A percentile compares a stretch with the other conserved stretches of the same genome.
phyloP scores from a whole-genome alignment of 1,140 invertebrate genomes.

The Lineus longissimus region DNA sequence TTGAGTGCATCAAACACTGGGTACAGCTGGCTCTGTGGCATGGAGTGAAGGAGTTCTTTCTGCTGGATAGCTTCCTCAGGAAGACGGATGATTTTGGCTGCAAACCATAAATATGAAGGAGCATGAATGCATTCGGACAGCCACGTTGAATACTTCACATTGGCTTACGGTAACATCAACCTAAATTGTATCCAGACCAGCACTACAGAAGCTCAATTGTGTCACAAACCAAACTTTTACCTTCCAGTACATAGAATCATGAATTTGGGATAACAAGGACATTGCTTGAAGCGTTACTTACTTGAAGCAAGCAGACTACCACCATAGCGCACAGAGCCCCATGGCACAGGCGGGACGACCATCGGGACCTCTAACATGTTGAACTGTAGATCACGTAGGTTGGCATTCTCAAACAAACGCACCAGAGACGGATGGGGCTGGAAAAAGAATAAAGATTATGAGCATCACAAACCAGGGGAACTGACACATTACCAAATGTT shows the following conservation, averaged over 20 bases:
- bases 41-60: constrained; percentile 58
- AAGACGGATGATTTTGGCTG: constrained; percentile 48
- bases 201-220: too few species aligned
- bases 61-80: constrained; percentile 60
- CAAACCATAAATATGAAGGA: constrained; percentile 4
- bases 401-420: constrained; percentile 65
- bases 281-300: too few species aligned
- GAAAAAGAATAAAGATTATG: constrained; percentile 36
- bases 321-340: constrained; percentile 64
- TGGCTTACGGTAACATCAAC: too few species aligned
- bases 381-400: constrained; percentile 63
- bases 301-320: constrained; percentile 72
- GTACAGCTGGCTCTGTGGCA: constrained; percentile 64
- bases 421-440: constrained; percentile 76
- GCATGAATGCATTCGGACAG: neutral
- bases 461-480: too few species aligned
- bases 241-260: too few species aligned
- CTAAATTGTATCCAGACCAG: too few species aligned
- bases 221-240: too few species aligned
- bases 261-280: too few species aligned
- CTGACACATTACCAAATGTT: too few species aligned
- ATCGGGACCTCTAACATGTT: constrained; percentile 69
- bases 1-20: constrained; percentile 87
- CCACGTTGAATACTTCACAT: too few species aligned
- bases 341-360: constrained; percentile 77